These are phyloP conservation scores for Silurus meridionalis DNA, from an alignment of 2,113 vertebrate genomes.

Conservation along the genomic window DNA sequence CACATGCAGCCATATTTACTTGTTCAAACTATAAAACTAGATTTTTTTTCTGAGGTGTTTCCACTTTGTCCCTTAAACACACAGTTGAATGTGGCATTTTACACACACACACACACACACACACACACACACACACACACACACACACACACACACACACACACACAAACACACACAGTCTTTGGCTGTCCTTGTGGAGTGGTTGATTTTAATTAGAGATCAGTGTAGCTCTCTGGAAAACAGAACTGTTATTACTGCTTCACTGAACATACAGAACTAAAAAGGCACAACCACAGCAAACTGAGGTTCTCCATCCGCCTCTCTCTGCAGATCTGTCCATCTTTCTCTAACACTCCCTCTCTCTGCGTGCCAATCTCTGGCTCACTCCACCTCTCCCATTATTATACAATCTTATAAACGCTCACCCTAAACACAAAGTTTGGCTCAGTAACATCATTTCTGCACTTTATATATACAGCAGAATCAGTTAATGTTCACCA, in stretches of 20 bases:
- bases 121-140: not conserved
- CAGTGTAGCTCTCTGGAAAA: slow-evolving; percentile 69
- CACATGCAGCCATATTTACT: not conserved
- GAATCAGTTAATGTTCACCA: not conserved
- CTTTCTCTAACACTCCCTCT: not conserved
- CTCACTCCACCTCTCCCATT: not conserved
- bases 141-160: slow-evolving; percentile 26
- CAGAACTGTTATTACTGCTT: slow-evolving; percentile 62
- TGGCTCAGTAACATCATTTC: not conserved
- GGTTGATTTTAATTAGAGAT: slow-evolving; percentile 75
- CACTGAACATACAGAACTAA: slow-evolving; percentile 36
- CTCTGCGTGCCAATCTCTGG: not conserved
- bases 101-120: slow-evolving; percentile 9
- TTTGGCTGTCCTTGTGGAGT: slow-evolving; percentile 49
- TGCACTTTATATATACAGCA: not conserved
- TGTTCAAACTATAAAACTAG: not conserved
- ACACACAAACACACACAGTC: not conserved
- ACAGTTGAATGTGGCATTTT: not conserved
- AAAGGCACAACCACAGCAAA: slow-evolving; percentile 35
- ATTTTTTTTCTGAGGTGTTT: not conserved
- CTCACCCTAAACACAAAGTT: not conserved
- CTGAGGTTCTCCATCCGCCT: not conserved
- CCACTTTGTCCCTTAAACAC: not conserved
- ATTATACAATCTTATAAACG: not conserved
- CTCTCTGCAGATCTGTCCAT: not conserved